Percentiles rank a stretch among this genome's conserved stretches.
Evolutionary conservation across 1,140 invertebrate genomes (phyloP).

Genomic region (Marisa cornuarietis): DNA sequence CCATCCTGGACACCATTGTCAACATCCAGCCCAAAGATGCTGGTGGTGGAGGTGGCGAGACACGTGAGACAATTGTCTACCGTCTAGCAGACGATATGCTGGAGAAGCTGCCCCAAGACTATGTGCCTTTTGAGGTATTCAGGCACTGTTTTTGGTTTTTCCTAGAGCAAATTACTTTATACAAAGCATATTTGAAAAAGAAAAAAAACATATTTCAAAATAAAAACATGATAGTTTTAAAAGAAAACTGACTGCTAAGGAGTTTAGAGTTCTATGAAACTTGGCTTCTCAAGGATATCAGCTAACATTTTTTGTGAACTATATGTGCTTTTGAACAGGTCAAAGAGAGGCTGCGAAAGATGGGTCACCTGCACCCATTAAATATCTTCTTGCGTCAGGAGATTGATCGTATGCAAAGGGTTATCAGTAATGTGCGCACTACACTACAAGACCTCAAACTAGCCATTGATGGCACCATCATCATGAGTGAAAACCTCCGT

Average conservation of each 20-base stretch:
- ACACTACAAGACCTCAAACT: slow-evolving; percentile 91
- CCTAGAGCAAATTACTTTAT: neutral
- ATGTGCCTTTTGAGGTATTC: slow-evolving; percentile 86
- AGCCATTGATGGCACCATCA: slow-evolving; percentile 96
- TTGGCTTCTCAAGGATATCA: neutral
- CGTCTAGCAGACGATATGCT: slow-evolving; percentile 94
- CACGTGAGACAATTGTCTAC: slow-evolving; percentile 90
- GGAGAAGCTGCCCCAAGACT: slow-evolving; percentile 88
- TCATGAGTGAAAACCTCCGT: slow-evolving; percentile 91
- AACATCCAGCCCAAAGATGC: slow-evolving; percentile 94
- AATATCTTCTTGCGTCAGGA: slow-evolving; percentile 83
- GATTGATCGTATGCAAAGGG: slow-evolving; percentile 91
- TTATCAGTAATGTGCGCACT: slow-evolving; percentile 80
- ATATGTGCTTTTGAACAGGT: slow-evolving; percentile 47
- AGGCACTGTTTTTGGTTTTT: neutral
- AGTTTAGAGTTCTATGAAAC: neutral
- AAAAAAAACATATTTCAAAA: neutral
- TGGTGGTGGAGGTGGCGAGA: slow-evolving; percentile 81
- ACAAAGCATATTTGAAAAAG: neutral
- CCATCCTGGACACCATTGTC: slow-evolving; percentile 91
- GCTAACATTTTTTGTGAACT: neutral
- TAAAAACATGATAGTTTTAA: neutral
- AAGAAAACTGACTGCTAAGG: neutral
- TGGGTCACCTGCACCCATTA: slow-evolving; percentile 76
- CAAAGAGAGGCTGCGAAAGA: slow-evolving; percentile 63